phyloP scores from a whole-genome alignment of 2,113 vertebrate species.

The Pseudolaguvia tuberculata region DNA sequence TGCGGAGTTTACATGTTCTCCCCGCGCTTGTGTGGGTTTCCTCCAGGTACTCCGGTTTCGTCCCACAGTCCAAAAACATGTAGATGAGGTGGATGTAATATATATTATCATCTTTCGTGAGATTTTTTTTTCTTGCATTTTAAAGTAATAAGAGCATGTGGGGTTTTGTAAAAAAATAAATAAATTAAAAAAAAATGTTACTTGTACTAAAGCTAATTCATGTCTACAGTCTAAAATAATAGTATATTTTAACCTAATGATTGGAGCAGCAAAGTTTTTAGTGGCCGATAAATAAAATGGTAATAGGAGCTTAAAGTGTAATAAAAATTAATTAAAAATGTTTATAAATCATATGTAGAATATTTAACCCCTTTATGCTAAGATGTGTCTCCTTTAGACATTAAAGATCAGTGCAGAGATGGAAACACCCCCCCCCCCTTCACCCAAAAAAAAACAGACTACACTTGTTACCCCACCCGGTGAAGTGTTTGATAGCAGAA shows the following conservation, averaged over 20 bases:
- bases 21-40: too few species aligned
- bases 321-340: neutral
- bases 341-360: neutral
- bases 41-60: too few species aligned
- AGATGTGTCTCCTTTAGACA: conserved; percentile 12
- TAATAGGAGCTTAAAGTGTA: neutral
- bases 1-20: too few species aligned
- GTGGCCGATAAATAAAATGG: neutral
- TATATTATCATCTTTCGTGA: too few species aligned
- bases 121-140: neutral
- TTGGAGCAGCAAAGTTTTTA: neutral
- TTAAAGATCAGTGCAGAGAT: conserved; percentile 8
- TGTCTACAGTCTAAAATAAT: neutral
- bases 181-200: neutral
- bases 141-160: too few species aligned
- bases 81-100: too few species aligned
- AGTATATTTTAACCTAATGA: neutral
- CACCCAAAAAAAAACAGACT: neutral
- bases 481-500: conserved; percentile 8
- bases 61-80: too few species aligned
- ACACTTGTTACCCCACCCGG: conserved; percentile 6
- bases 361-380: neutral
- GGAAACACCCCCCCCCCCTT: neutral
- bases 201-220: neutral
- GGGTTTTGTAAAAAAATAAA: neutral